Conservation (phyloP, 2,797 vertebrate species). For the Chloroceryle inda region DNA sequence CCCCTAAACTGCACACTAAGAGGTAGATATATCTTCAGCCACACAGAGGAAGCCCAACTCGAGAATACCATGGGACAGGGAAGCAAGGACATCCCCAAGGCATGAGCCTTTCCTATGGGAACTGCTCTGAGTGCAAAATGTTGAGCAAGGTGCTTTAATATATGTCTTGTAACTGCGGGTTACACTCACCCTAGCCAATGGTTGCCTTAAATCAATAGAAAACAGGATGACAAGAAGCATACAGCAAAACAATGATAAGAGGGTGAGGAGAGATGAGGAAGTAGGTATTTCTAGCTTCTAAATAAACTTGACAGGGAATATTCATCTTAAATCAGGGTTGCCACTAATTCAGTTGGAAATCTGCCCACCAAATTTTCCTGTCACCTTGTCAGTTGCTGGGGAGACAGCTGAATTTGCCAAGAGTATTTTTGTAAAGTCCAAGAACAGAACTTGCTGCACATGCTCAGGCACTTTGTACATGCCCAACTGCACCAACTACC, state of each 20-base stretch:
- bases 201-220: neutral
- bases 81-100: neutral
- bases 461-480: neutral
- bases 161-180: neutral
- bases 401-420: slow-evolving; percentile 48
- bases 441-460: slow-evolving; percentile 29
- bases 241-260: slow-evolving; percentile 3
- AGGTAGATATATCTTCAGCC: neutral
- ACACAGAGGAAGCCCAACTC: neutral
- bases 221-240: neutral
- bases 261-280: slow-evolving; percentile 1
- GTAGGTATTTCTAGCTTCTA: slow-evolving; percentile 1
- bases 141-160: neutral
- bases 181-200: neutral
- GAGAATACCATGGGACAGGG: neutral
- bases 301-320: slow-evolving; percentile 55
- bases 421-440: neutral
- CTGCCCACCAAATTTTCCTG: slow-evolving; percentile 34
- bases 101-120: neutral
- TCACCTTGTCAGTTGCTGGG: slow-evolving; percentile 56
- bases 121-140: fast-evolving
- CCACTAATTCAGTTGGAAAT: slow-evolving; percentile 45
- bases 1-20: neutral
- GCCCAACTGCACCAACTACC: neutral
- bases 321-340: slow-evolving; percentile 31